A percentile compares a stretch with the other conserved stretches of the same genome.
These are phyloP conservation scores for Coluber constrictor DNA, from an alignment of 2,797 vertebrate genomes.

Conservation along the genomic window DNA sequence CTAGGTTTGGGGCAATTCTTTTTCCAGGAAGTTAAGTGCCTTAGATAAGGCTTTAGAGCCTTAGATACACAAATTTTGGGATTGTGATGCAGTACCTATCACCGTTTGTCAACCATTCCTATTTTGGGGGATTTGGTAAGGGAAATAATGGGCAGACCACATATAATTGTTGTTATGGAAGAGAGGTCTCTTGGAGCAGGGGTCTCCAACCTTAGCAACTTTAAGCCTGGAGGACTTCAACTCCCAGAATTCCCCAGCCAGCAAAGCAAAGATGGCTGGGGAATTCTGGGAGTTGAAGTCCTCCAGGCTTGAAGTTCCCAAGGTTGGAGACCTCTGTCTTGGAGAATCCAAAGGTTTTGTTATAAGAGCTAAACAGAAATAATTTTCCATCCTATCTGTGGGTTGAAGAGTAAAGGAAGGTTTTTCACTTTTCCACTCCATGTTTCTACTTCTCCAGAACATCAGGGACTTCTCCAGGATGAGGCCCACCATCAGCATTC, in stretches of 20 bases:
- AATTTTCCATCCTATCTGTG: background rate
- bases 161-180: too few species aligned
- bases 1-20: constrained; percentile 38
- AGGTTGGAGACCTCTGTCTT: too few species aligned
- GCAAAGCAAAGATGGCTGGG: too few species aligned
- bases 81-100: background rate
- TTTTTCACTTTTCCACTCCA: background rate
- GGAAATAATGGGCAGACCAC: background rate
- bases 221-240: too few species aligned
- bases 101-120: background rate
- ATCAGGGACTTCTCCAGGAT: background rate
- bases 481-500: background rate
- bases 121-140: background rate
- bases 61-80: background rate
- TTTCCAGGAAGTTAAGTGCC: constrained; percentile 49
- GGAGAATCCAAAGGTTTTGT: background rate
- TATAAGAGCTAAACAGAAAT: background rate
- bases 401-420: background rate
- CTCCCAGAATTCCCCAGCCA: too few species aligned
- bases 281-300: too few species aligned
- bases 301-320: too few species aligned
- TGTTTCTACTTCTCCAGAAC: background rate
- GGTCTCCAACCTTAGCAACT: too few species aligned
- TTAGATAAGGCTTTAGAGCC: constrained; percentile 44
- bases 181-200: too few species aligned